Evolutionary conservation across 2,113 vertebrate genomes (phyloP).

Genomic region (Phyllostomus hastatus): DNA sequence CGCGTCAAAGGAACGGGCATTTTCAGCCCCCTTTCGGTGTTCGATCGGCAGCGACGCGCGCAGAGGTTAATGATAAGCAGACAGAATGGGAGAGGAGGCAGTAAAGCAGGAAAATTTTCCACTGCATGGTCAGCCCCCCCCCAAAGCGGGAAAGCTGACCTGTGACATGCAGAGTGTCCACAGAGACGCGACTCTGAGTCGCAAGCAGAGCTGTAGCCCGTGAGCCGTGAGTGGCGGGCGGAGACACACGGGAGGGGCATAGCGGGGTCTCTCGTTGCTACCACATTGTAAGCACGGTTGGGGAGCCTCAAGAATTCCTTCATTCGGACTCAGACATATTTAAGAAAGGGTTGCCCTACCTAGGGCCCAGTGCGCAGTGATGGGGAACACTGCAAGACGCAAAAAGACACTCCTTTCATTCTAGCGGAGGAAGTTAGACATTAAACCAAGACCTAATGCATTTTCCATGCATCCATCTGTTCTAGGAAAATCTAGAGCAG

Average conservation of each 20-base stretch:
- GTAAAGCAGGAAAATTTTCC: background rate
- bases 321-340: background rate
- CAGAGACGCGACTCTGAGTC: background rate
- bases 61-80: background rate
- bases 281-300: fast-evolving
- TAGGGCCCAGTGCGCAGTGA: background rate
- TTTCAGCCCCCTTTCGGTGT: fast-evolving
- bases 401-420: background rate
- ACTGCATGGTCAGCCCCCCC: fast-evolving
- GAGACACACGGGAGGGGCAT: fast-evolving
- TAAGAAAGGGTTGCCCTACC: background rate
- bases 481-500: background rate
- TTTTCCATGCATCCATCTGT: background rate
- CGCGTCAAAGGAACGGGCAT: background rate
- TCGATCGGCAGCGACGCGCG: fast-evolving
- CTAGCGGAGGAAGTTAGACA: background rate
- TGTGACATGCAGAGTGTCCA: background rate
- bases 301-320: background rate
- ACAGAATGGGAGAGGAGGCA: background rate
- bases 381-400: fast-evolving
- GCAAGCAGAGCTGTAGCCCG: background rate
- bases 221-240: background rate
- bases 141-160: background rate
- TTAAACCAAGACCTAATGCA: background rate
- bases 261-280: fast-evolving